Evolutionary conservation across 2,113 vertebrate genomes (phyloP).

Genomic region (Rutilus rutilus): DNA sequence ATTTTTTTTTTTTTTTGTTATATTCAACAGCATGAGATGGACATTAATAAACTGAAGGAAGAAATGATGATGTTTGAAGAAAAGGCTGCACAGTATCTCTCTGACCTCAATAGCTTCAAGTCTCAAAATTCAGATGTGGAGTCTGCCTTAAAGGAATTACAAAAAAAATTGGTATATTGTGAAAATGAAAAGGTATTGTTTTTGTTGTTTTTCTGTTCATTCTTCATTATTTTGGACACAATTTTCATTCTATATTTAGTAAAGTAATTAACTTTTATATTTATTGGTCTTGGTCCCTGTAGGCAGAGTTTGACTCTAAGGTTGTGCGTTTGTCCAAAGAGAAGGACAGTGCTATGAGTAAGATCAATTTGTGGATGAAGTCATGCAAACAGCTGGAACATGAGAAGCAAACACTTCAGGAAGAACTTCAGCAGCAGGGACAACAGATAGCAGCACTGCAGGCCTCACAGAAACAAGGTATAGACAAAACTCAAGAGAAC

Average conservation of each 20-base stretch:
- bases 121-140: constrained; percentile 67
- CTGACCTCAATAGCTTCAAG: constrained; percentile 71
- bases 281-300: not conserved
- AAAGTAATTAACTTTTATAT: not conserved
- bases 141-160: constrained; percentile 63
- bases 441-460: constrained; percentile 45
- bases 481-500: not conserved
- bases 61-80: constrained; percentile 65
- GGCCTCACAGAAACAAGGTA: constrained; percentile 18
- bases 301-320: constrained; percentile 72
- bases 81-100: constrained; percentile 61
- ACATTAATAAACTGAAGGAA: constrained; percentile 62
- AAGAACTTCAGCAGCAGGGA: constrained; percentile 61
- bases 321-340: constrained; percentile 75
- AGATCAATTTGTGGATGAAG: constrained; percentile 83
- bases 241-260: not conserved
- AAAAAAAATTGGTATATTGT: constrained; percentile 40
- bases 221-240: not conserved
- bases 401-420: constrained; percentile 80
- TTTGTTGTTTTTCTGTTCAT: not conserved
- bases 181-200: constrained; percentile 22
- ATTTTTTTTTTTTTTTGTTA: not conserved
- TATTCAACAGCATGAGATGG: constrained; percentile 65
- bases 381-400: constrained; percentile 84
- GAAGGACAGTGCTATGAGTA: constrained; percentile 73